These are phyloP conservation scores for Bemisia tabaci DNA, from an alignment of 1,140 invertebrate species.

Conservation along the genomic window DNA sequence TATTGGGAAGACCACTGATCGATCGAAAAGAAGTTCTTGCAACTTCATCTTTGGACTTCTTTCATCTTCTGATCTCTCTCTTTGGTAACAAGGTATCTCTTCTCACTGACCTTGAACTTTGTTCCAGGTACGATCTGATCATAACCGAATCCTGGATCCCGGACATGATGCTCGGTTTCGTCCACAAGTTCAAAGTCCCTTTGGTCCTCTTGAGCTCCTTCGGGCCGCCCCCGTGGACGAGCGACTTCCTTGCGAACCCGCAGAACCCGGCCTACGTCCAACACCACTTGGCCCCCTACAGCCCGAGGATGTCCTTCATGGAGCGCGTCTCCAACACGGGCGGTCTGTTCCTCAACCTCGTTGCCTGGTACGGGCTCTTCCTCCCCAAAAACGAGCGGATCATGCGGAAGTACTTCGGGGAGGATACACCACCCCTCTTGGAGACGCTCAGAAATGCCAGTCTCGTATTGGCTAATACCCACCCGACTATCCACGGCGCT, in stretches of 20 bases:
- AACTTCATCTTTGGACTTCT: too few relatives aligned
- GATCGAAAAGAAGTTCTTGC: too few relatives aligned
- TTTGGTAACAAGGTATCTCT: too few relatives aligned
- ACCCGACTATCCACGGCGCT: slow-evolving; percentile 36
- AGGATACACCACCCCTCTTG: slow-evolving; percentile 14
- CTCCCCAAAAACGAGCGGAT: slow-evolving; percentile 6
- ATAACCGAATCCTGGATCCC: slow-evolving; percentile 24
- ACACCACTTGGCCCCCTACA: slow-evolving; percentile 4
- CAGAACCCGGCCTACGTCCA: slow-evolving; percentile 20
- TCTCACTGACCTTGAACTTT: too few relatives aligned
- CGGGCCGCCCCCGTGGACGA: slow-evolving; percentile 42
- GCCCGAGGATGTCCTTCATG: slow-evolving; percentile 10
- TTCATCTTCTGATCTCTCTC: too few relatives aligned
- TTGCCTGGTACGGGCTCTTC: neutral
- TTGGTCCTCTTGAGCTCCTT: slow-evolving; percentile 41
- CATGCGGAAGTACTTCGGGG: slow-evolving; percentile 20
- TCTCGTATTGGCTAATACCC: slow-evolving; percentile 39
- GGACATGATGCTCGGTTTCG: slow-evolving; percentile 21
- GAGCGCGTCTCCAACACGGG: slow-evolving; percentile 12
- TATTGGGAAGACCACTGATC: too few relatives aligned
- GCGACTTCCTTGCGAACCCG: slow-evolving; percentile 26
- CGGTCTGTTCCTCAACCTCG: neutral
- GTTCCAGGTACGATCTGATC: slow-evolving; percentile 26
- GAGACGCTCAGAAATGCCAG: slow-evolving; percentile 23
- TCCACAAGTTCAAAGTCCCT: slow-evolving; percentile 31